Evolutionary conservation across 2,888 invertebrate genomes (phyloP), one percentile per base, ranked within the genome.

Genomic region (Perizoma affinitatum): DNA sequence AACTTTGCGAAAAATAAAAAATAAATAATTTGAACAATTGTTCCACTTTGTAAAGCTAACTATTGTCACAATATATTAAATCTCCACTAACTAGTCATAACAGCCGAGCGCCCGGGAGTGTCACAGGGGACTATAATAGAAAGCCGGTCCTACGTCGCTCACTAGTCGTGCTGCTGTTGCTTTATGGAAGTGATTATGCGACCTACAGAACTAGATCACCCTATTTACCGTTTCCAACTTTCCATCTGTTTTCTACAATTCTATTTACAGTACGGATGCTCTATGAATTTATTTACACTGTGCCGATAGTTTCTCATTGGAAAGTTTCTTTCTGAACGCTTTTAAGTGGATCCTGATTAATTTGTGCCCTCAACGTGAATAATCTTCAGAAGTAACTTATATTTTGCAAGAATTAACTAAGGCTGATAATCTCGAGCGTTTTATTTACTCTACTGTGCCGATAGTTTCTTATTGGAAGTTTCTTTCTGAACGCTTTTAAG

Each of bases 231-330:
- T 42, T 61, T 57, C 57, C 61, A 53, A 60, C 66, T 67, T 67
- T 67, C 66, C 52, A 55, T 61, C 57, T 59, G 44, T 58, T 66
- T 66, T 59, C 66, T 66, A 57, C 49, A 40, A 11, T 50, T 46
- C 47, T 46, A 54, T 62, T 62, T 50, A 44, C 40, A 49, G 33
- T 46, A 49, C 49, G 11, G 7, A 5, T 22, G 4, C 44, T 44
- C 6, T 7, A 22, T 22, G 22, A 38, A 38, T 38, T 38, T 38
- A 38, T 38, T 38, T 38, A 38, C 38, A 6, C 38, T 38, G 38
- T 38, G 38, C 6, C 38, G 38, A 22, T 22, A 22, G 22, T 22
- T 22, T 22, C 22, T 22, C 22, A 22, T 22, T 22, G 22, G 22
- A 22, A n/a, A 22, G 22, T 22, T 38, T 38, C 38, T 38, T 7